Evolutionary conservation across 2,797 vertebrate genomes (phyloP).

Genomic region (Helarctos malayanus): DNA sequence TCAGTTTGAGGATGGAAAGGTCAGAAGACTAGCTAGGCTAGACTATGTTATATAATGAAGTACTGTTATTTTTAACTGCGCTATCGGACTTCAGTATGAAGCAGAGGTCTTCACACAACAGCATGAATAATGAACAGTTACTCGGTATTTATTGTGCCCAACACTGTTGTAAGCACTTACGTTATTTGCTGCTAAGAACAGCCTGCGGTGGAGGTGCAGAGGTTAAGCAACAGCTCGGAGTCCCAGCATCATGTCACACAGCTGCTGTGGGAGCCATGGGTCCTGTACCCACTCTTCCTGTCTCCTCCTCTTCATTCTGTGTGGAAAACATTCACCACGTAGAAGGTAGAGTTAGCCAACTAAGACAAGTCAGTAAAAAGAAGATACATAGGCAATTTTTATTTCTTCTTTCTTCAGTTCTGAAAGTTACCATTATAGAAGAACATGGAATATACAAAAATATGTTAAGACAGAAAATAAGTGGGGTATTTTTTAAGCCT

Average conservation of each 20-base stretch:
- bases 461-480: background rate
- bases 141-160: background rate
- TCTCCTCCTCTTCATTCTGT: background rate
- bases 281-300: background rate
- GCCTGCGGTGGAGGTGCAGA: background rate
- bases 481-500: background rate
- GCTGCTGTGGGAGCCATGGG: background rate
- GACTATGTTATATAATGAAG: background rate
- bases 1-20: constrained; percentile 18
- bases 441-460: background rate
- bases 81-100: background rate
- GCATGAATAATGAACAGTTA: background rate
- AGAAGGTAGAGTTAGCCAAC: background rate
- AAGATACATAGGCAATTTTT: background rate
- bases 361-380: background rate
- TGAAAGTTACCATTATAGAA: constrained; percentile 51
- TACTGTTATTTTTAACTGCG: background rate
- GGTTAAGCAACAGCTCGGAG: background rate
- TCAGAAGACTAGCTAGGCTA: background rate
- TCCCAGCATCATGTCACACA: background rate
- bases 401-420: background rate
- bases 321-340: background rate
- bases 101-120: background rate
- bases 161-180: background rate
- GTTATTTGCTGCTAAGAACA: background rate